Base-by-base conservation (phyloP, 2,888 invertebrate genomes). In the Athalia circularis region DNA sequence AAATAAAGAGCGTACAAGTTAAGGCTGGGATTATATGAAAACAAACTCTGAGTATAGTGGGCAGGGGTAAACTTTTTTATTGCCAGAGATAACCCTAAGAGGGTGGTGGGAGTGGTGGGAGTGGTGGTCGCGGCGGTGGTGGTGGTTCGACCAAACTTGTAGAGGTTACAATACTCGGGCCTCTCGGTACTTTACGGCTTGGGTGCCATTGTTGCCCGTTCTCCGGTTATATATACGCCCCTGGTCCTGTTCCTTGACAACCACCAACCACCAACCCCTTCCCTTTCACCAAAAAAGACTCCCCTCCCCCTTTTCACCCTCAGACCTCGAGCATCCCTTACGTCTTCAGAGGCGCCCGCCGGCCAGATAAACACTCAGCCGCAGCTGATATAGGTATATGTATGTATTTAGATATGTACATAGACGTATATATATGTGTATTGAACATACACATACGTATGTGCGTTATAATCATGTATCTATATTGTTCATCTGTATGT, bases 41-140 rank as follows among this genome's bases (percentile, higher is more conserved):
- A 68, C 68, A 68, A 68, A 68, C 68, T 68, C 68, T 5, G 5
- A 7, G 29, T 43, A 7, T 4, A 0, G 9, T 15, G 29, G 52
- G 68, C 8, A 43, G 13, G 43, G 68, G 68, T 11, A 50, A 68
- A 52, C 68, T 68, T 68, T 68, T 68, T 54, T 54, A 68, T 68
- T 68, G 68, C 68, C 68, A 43, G 43, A 68, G 68, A 67, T 67
- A 67, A 50, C 15, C 67, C 67, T 48, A 13, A 67, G 67, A 67
- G 67, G 67, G 50, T 67, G 67, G 15, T 29, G 29, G 29, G 29
- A 29, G 29, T 29, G 29, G 29, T 29, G 29, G 29, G 0, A 0
- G 15, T n/a, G 47, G 47, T n/a, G 29, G 47, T 45, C n/a, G n/a
- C n/a, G n/a, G n/a, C n/a, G 9, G 47, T 11, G 15, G 15, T 45